Base-by-base conservation (phyloP, 2,888 invertebrate species). In the Argyresthia goedartella region DNA sequence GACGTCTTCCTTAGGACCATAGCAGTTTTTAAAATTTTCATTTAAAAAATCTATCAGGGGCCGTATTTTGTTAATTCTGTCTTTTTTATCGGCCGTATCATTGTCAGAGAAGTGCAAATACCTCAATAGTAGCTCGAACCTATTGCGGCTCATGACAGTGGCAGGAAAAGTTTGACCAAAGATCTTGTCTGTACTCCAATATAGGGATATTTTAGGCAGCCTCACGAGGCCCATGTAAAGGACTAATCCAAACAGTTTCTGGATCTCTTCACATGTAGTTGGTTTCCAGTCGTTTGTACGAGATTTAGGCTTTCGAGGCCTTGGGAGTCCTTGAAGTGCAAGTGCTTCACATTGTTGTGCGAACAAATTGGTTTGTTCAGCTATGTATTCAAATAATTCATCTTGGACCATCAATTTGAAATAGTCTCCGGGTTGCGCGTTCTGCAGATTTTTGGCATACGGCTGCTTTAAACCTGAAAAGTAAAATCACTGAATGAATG, bases 171-270 rank as follows among this genome's bases (percentile, higher is more conserved):
- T 49, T 55, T 60, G 59, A 9, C 56, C 54, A 42, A 60, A 53
- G 14, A 58, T 49, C 8, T 41, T 49, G 49, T 61, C 57, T 51
- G 48, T 62, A 51, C 57, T 56, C 61, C 60, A 63, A 48, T 61
- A 63, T 44, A 47, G 8, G 39, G 10, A 41, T 43, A 60, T 45
- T 57, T 59, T 39, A 11, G 61, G 60, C 3, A 62, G 53, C 53
- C 55, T 62, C 10, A 62, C 60, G 8, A 64, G 53, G 7, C 61
- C 61, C 62, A 62, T 61, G 42, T 51, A 59, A 3, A 61, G 39
- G 7, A 63, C 52, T 44, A 62, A n/a, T 10, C 61, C 59, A 54
- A 61, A 58, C 41, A 61, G 57, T 8, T 47, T 52, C 56, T 60
- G 56, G 25, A 60, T 54, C 41, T 60, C 59, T 25, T 25, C 25